Percentiles rank a stretch among this genome's conserved stretches.
Conservation (phyloP, 2,888 invertebrate species). For the Xylocampa areola region DNA sequence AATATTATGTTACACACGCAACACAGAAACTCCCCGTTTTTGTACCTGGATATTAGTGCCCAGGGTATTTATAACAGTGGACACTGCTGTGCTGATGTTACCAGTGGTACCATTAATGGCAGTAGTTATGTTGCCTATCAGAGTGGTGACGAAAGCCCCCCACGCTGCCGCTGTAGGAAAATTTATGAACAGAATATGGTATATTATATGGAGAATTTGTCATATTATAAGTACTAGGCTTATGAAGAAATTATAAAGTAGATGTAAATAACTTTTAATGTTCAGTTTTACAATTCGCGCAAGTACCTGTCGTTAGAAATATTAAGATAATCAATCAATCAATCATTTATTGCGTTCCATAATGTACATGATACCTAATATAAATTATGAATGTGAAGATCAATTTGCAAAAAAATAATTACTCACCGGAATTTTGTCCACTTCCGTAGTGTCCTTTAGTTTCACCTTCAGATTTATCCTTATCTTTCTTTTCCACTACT, state of each 20-base stretch:
- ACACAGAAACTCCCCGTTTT: slow-evolving; percentile 32
- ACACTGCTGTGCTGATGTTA: slow-evolving; percentile 75
- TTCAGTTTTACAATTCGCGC: no score
- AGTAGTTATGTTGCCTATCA: slow-evolving; percentile 80
- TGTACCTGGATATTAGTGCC: slow-evolving; percentile 84
- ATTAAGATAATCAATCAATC: no score
- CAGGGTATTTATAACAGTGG: slow-evolving; percentile 80
- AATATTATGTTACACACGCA: slow-evolving; percentile 42
- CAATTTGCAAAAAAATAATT: no score
- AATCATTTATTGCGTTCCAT: no score
- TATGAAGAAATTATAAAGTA: not conserved
- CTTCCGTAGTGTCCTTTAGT: slow-evolving; percentile 33
- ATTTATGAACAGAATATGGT: slow-evolving; percentile 11
- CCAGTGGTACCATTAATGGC: slow-evolving; percentile 75
- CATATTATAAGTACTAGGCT: no score
- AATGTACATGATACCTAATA: no score
- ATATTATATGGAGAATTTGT: not conserved
- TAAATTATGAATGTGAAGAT: no score
- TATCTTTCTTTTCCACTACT: slow-evolving; percentile 15
- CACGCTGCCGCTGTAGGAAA: slow-evolving; percentile 75
- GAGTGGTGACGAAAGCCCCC: slow-evolving; percentile 77
- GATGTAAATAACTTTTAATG: no score
- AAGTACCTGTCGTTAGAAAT: no score
- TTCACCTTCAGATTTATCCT: slow-evolving; percentile 27
- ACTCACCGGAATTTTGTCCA: slow-evolving; percentile 35